Percentiles rank a stretch among this genome's conserved stretches.
Evolutionary conservation across 2,797 vertebrate genomes (phyloP).

Genomic region (Phylloscopus collybita): DNA sequence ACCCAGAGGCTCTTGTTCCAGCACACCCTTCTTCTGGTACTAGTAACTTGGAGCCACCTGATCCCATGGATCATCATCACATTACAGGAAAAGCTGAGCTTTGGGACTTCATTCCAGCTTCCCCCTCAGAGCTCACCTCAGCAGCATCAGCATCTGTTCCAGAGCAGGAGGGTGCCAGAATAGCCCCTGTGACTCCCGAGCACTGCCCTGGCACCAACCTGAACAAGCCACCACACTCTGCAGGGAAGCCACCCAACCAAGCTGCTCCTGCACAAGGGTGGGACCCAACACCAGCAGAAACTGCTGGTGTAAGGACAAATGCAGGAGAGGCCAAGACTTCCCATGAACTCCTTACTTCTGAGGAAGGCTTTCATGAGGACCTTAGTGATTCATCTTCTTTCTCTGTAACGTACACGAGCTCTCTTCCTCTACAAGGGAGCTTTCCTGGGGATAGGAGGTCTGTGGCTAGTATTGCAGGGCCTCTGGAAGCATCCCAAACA

Average conservation of each 20-base stretch:
- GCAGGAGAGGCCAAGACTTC: neutral
- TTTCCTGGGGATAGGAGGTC: slow-evolving; percentile 1
- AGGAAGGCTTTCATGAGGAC: neutral
- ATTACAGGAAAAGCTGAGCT: neutral
- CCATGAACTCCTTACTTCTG: neutral
- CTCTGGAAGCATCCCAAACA: neutral
- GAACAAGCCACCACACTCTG: neutral
- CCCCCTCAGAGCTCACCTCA: neutral
- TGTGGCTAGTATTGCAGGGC: neutral
- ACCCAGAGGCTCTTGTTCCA: neutral
- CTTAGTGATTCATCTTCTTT: neutral
- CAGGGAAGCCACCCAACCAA: neutral
- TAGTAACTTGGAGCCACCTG: neutral
- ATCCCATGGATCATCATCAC: neutral
- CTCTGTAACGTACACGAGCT: neutral
- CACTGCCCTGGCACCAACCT: neutral
- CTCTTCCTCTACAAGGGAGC: neutral
- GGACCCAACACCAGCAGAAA: neutral
- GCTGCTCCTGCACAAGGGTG: neutral
- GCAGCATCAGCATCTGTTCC: fast-evolving
- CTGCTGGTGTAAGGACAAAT: neutral
- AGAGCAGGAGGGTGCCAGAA: neutral
- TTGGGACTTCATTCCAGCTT: neutral
- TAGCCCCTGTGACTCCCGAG: neutral
- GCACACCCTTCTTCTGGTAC: neutral